Percentiles rank a stretch among this genome's conserved stretches.
Conservation (phyloP, 2,113 vertebrate species). For the Boulengeromyrus knoepffleri region DNA sequence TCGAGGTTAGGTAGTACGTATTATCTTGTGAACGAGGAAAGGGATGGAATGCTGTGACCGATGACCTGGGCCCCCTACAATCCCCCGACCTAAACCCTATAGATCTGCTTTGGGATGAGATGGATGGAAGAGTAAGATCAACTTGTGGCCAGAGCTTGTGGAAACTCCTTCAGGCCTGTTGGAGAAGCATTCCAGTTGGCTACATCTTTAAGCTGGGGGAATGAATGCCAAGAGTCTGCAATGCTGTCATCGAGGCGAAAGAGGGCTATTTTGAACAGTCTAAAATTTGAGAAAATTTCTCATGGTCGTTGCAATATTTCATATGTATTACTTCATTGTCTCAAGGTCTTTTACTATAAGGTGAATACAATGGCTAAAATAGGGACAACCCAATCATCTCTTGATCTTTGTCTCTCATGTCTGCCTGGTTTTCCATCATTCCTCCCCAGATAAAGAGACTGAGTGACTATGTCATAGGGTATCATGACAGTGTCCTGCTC, state of each 20-base stretch:
- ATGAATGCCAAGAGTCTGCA: not conserved
- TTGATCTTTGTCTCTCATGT: not conserved
- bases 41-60: not conserved
- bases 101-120: not conserved
- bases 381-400: not conserved
- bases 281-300: not conserved
- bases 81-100: not conserved
- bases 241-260: not conserved
- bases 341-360: not conserved
- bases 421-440: not conserved
- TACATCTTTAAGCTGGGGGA: not conserved
- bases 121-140: not conserved
- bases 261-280: not conserved
- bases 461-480: conserved; percentile 73
- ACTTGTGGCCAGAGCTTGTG: not conserved
- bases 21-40: not conserved
- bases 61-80: not conserved
- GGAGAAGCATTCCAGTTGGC: not conserved
- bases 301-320: not conserved
- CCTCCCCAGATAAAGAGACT: conserved; percentile 54
- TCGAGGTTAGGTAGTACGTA: not conserved
- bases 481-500: conserved; percentile 74
- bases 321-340: not conserved
- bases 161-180: not conserved
- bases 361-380: not conserved